Conservation (phyloP, 1,140 invertebrate genomes). For the Drosophila kepulauana region DNA sequence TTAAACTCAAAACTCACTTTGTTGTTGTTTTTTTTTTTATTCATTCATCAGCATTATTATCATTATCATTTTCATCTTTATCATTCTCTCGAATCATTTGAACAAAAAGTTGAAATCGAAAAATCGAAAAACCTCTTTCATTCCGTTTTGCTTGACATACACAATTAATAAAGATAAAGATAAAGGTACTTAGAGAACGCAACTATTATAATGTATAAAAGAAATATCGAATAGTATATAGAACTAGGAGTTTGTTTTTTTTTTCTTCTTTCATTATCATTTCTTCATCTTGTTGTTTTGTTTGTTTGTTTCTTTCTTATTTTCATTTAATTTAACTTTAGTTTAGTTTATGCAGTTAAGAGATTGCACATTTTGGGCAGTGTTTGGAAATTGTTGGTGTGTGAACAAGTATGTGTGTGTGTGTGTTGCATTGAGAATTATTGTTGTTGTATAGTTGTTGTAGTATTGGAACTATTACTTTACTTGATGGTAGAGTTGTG, state of each 20-base stretch:
- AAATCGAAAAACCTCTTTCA: conserved; percentile 19
- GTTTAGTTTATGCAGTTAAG: conserved; percentile 66
- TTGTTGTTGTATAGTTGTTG: conserved; percentile 26
- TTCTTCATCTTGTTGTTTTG: conserved; percentile 4
- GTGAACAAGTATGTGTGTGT: conserved; percentile 43
- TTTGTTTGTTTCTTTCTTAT: conserved; percentile 6
- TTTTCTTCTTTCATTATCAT: conserved; percentile 15
- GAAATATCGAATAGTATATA: conserved; percentile 64
- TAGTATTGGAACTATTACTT: conserved; percentile 37
- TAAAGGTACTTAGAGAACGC: conserved; percentile 81
- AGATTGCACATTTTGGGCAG: conserved; percentile 82
- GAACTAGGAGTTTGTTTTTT: conserved; percentile 75
- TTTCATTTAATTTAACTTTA: conserved; percentile 37
- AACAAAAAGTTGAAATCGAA: conserved; percentile 64
- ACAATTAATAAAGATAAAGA: conserved; percentile 62
- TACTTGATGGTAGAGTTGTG: conserved; percentile 46
- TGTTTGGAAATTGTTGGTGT: conserved; percentile 72
- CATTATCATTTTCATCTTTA: conserved; percentile 32
- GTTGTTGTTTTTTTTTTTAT: conserved; percentile 41
- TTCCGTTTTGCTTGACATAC: conserved; percentile 58
- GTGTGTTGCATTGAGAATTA: conserved; percentile 65
- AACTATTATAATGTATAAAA: conserved; percentile 62
- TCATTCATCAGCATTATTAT: conserved; percentile 44
- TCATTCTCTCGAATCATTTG: conserved; percentile 44
- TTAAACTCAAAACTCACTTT: conserved; percentile 79